Percentiles rank a stretch among this genome's conserved stretches.
Conservation (phyloP, 2,113 vertebrate genomes). For the Ornithorhynchus anatinus region DNA sequence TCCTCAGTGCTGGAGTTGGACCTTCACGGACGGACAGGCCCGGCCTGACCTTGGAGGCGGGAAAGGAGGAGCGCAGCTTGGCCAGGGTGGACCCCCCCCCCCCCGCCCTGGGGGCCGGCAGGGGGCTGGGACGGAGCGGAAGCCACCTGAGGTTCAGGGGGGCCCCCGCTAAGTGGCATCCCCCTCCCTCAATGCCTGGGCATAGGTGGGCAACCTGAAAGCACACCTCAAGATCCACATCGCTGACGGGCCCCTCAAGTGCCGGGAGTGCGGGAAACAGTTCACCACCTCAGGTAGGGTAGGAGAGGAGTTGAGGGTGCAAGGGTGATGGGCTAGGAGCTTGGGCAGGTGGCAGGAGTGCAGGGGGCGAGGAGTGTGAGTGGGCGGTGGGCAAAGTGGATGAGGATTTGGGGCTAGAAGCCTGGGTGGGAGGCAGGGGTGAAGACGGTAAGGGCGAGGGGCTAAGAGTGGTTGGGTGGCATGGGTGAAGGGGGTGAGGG, state of each 20-base stretch:
- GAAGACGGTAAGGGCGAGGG: too few relatives aligned
- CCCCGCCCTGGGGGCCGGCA: not conserved
- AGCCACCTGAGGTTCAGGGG: too few relatives aligned
- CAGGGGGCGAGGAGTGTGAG: too few relatives aligned
- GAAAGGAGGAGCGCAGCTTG: not conserved
- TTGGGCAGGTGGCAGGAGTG: too few relatives aligned
- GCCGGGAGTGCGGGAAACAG: constrained; percentile 96
- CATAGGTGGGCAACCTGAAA: constrained; percentile 91
- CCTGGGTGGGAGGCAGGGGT: too few relatives aligned
- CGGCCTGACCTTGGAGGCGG: not conserved
- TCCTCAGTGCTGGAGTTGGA: not conserved
- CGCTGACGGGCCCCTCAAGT: constrained; percentile 91
- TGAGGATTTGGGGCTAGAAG: too few relatives aligned
- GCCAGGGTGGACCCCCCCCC: not conserved
- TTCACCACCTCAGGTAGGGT: constrained; percentile 94
- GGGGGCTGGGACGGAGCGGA: not conserved
- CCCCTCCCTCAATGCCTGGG: not conserved
- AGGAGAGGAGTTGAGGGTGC: too few relatives aligned
- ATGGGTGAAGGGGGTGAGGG: too few relatives aligned
- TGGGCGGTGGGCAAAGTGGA: too few relatives aligned
- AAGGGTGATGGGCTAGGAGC: too few relatives aligned
- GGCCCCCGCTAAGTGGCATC: not conserved
- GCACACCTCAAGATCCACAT: constrained; percentile 97
- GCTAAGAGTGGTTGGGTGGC: too few relatives aligned
- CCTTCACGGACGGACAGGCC: not conserved